Percentiles rank a stretch among this genome's conserved stretches.
Evolutionary conservation across 2,113 vertebrate genomes (phyloP).

Genomic region (Lanius ludovicianus): DNA sequence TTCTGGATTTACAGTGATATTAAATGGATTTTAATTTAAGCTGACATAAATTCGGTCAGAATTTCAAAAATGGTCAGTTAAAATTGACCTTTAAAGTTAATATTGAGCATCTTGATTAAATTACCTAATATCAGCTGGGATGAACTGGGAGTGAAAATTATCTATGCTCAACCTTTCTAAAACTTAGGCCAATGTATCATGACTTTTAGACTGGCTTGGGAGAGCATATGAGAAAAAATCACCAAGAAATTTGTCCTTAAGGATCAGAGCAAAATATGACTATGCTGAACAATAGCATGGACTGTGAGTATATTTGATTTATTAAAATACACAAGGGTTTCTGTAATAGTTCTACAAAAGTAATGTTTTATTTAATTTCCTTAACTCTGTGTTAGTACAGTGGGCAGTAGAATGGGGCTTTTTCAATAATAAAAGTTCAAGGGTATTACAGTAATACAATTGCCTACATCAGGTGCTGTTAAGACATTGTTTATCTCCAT

Average conservation of each 20-base stretch:
- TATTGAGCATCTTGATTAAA: neutral
- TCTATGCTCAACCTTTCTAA: neutral
- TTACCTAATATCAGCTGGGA: neutral
- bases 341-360: neutral
- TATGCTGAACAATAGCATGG: neutral
- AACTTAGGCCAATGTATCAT: neutral
- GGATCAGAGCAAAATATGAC: neutral
- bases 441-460: neutral
- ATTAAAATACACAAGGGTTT: neutral
- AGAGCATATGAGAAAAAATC: neutral
- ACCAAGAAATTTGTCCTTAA: neutral
- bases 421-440: neutral
- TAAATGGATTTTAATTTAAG: neutral
- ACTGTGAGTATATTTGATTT: neutral
- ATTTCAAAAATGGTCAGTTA: neutral
- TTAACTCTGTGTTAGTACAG: neutral
- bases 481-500: neutral
- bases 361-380: neutral
- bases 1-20: neutral
- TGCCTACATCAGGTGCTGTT: neutral
- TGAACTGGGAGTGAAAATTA: neutral
- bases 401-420: neutral
- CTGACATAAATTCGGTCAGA: neutral
- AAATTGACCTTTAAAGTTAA: neutral
- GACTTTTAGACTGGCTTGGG: neutral